Evolutionary conservation across 23 tunicate genomes (phyloP), one percentile per base, ranked within the genome.

Genomic region (Trididemnum nubilum): DNA sequence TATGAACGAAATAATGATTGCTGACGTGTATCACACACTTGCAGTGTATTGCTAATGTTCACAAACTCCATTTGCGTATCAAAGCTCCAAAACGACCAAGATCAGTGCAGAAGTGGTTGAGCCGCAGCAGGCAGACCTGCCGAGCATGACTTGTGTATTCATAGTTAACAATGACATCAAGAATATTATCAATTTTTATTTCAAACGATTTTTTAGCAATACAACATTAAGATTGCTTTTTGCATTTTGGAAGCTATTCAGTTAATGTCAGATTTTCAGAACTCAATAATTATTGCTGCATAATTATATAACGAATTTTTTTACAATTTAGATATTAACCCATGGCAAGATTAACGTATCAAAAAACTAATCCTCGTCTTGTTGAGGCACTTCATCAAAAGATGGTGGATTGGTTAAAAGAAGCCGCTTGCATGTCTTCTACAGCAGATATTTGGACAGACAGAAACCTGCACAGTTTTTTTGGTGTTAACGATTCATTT

Each of bases 41-140:
- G 54, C 54, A 44, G 54, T 44, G 54, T 44, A 44, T 44, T 44
- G 54, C 54, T 44, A 15, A 44, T 44, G 54, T 44, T 44, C 12
- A 44, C 54, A 44, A 44, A 44, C 54, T 44, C 54, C 54, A 44
- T 44, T 44, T 44, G 54, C 54, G 54, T 15, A 44, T 44, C 54
- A 44, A 44, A 15, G 54, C 54, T 44, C 54, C 54, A 15, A 44
- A 44, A 44, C 54, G 54, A 44, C 54, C 54, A 44, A 44, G 9
- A 44, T 44, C 54, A 44, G 15, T 44, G 54, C 54, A 15, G 54
- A 44, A 44, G 54, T 15, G 54, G 54, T 44, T 44, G 54, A 44
- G 54, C 54, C 54, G 54, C 54, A 44, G 54, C 54, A 44, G 54
- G 15, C 54, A 44, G 54, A 44, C 54, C 54, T 44, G 54, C 54